Evolutionary conservation across 2,888 invertebrate genomes (phyloP).

Genomic region (Rhagonycha lutea): DNA sequence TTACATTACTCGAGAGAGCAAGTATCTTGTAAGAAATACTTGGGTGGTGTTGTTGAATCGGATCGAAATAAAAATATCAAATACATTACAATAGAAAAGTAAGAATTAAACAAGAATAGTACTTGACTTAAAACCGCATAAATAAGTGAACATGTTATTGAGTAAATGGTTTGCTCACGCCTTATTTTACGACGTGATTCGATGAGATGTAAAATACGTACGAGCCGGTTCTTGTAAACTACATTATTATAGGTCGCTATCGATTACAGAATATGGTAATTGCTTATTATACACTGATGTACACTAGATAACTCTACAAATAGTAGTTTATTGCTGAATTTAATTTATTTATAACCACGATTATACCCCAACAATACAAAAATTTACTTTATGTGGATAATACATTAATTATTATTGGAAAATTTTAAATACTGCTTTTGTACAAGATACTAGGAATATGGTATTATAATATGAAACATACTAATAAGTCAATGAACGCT

Average conservation of each 20-base stretch:
- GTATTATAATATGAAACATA: not conserved
- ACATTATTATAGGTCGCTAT: conserved; percentile 43
- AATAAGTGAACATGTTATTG: conserved; percentile 34
- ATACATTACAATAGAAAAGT: conserved; percentile 25
- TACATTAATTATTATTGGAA: not conserved
- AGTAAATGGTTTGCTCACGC: conserved; percentile 35
- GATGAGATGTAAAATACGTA: conserved; percentile 37
- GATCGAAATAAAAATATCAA: conserved; percentile 25
- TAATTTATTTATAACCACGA: not conserved
- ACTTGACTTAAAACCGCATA: conserved; percentile 26
- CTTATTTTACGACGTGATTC: conserved; percentile 35
- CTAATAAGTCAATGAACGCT: conserved; percentile 31
- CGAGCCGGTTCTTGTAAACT: conserved; percentile 39
- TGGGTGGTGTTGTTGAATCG: not conserved
- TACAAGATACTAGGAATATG: not conserved
- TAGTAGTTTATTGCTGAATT: not conserved
- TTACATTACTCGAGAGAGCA: not conserved
- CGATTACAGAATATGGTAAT: conserved; percentile 43
- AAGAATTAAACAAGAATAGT: conserved; percentile 34
- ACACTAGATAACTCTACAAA: conserved; percentile 32
- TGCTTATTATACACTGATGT: conserved; percentile 41
- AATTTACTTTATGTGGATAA: not conserved
- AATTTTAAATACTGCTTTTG: not conserved
- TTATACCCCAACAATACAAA: not conserved
- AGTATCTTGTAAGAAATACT: not conserved